phyloP scores from a whole-genome alignment of 2,113 vertebrate species.

The Tetrax tetrax region DNA sequence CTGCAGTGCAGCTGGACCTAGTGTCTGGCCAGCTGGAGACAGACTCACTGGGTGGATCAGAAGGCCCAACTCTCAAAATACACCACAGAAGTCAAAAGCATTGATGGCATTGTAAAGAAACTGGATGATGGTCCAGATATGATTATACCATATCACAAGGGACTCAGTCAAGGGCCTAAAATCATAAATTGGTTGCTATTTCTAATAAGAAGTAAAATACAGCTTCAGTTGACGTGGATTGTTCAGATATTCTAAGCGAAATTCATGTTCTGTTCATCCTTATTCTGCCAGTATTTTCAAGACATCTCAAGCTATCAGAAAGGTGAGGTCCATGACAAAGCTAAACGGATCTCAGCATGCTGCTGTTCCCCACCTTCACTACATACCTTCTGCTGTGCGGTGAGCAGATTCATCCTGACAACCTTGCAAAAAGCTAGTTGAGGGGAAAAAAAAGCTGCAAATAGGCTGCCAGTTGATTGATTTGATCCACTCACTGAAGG shows the following conservation, averaged over 20 bases:
- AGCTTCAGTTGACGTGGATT: not conserved
- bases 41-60: not conserved
- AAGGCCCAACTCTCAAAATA: not conserved
- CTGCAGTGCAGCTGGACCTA: not conserved
- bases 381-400: not conserved
- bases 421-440: not conserved
- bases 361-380: not conserved
- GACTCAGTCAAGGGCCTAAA: not conserved
- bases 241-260: not conserved
- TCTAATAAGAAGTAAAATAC: not conserved
- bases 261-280: not conserved
- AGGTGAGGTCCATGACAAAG: not conserved
- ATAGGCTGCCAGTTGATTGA: not conserved
- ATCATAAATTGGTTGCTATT: not conserved
- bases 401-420: slow-evolving; percentile 11
- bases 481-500: not conserved
- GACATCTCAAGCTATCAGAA: not conserved
- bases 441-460: not conserved
- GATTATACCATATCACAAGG: not conserved
- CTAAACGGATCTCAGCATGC: not conserved
- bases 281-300: not conserved
- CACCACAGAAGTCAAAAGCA: not conserved
- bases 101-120: not conserved
- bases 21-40: not conserved
- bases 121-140: not conserved